Evolutionary conservation across 2,888 invertebrate species (phyloP).

Genomic region (Drosophila cognata): DNA sequence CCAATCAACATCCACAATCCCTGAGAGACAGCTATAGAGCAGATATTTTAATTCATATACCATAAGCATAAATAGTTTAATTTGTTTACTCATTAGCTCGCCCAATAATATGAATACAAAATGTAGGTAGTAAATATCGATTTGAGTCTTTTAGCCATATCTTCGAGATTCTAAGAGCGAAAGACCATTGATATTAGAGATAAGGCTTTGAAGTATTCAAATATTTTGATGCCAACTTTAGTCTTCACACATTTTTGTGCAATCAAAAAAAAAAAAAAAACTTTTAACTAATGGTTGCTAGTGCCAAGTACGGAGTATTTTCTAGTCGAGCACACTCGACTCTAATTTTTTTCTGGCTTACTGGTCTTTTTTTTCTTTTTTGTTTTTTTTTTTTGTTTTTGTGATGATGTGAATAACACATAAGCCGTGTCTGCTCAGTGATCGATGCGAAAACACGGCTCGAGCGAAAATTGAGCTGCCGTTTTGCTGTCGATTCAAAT

Average conservation of each 20-base stretch:
- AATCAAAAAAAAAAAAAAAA: background rate
- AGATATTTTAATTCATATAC: background rate
- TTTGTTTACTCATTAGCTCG: no score
- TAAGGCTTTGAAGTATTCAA: background rate
- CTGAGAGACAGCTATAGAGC: background rate
- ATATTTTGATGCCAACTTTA: background rate
- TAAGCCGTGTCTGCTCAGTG: conserved; percentile 35
- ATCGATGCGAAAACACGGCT: conserved; percentile 75
- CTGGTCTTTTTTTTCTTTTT: background rate
- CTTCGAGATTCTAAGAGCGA: background rate
- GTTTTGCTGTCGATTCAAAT: conserved; percentile 68
- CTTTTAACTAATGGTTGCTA: rapidly evolving
- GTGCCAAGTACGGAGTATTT: background rate
- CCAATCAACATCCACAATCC: background rate
- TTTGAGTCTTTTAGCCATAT: background rate
- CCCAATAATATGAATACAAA: no score
- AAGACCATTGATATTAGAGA: rapidly evolving
- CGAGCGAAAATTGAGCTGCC: conserved; percentile 53
- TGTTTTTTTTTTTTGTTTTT: conserved; percentile 16
- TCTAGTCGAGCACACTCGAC: background rate
- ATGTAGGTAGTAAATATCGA: background rate
- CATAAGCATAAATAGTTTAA: background rate
- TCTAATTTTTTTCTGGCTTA: background rate
- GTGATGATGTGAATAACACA: background rate
- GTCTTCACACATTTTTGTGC: no score